phyloP scores from a whole-genome alignment of 1,140 invertebrate genomes.

The Anastrepha ludens region DNA sequence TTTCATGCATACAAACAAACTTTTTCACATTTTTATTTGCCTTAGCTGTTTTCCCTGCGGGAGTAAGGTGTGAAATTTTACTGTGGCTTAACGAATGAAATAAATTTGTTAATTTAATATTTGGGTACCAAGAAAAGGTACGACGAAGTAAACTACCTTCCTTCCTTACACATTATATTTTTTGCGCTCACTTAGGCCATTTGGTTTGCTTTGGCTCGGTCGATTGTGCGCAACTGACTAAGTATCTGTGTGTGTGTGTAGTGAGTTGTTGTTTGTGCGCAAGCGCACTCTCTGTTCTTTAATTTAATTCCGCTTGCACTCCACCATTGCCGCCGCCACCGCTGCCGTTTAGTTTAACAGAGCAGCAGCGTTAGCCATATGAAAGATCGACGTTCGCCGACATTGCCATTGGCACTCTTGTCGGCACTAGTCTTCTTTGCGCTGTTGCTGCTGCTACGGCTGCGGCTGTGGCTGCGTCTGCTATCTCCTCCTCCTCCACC shows the following conservation, averaged over 20 bases:
- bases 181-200: conserved; percentile 32
- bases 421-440: conserved; percentile 49
- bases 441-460: background rate
- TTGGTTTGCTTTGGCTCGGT: background rate
- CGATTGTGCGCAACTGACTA: background rate
- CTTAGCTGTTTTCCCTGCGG: conserved; percentile 29
- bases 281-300: conserved; percentile 32
- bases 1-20: background rate
- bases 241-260: no score
- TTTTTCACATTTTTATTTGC: conserved; percentile 28
- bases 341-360: background rate
- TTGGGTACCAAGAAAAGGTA: conserved; percentile 47
- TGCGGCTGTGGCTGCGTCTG: background rate
- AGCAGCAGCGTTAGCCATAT: conserved; percentile 42
- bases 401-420: conserved; percentile 50
- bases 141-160: conserved; percentile 9
- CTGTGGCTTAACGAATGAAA: conserved; percentile 52
- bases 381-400: conserved; percentile 43
- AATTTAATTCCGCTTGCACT: conserved; percentile 37
- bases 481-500: background rate
- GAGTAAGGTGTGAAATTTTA: conserved; percentile 52
- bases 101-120: conserved; percentile 53
- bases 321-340: background rate
- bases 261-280: background rate
- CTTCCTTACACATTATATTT: conserved; percentile 10